phyloP scores from a whole-genome alignment of 2,888 invertebrate species.

The Macrosiphum euphorbiae region DNA sequence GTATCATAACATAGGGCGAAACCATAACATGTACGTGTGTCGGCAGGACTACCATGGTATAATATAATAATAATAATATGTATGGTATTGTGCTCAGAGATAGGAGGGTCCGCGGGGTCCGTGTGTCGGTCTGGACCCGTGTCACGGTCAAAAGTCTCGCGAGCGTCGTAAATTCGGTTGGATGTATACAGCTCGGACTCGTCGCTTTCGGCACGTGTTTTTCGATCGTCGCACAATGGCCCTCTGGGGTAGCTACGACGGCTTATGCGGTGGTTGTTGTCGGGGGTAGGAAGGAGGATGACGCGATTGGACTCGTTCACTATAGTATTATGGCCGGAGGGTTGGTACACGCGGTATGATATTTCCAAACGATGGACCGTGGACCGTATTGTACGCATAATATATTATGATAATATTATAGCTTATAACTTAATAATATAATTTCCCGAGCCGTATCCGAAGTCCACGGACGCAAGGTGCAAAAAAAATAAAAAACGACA shows the following conservation, averaged over 20 bases:
- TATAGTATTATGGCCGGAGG: not conserved
- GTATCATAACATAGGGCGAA: not conserved
- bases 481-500: not conserved
- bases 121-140: not conserved
- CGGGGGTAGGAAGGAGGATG: not conserved
- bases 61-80: not conserved
- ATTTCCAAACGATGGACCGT: not conserved
- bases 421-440: not conserved
- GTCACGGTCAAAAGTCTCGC: conserved; percentile 56
- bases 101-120: not conserved
- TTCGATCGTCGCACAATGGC: conserved; percentile 31
- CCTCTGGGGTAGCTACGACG: not conserved
- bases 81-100: not conserved
- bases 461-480: not conserved
- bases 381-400: not conserved
- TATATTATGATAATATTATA: not conserved
- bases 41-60: not conserved
- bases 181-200: not conserved
- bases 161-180: conserved; percentile 55
- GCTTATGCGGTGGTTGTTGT: not conserved
- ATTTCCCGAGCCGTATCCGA: not conserved
- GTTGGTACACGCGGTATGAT: not conserved
- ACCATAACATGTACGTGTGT: not conserved
- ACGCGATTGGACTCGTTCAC: not conserved
- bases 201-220: conserved; percentile 38